A percentile compares a stretch with the other conserved stretches of the same genome.
Evolutionary conservation across 2,113 vertebrate genomes (phyloP).

Genomic region (Lophura nycthemera): DNA sequence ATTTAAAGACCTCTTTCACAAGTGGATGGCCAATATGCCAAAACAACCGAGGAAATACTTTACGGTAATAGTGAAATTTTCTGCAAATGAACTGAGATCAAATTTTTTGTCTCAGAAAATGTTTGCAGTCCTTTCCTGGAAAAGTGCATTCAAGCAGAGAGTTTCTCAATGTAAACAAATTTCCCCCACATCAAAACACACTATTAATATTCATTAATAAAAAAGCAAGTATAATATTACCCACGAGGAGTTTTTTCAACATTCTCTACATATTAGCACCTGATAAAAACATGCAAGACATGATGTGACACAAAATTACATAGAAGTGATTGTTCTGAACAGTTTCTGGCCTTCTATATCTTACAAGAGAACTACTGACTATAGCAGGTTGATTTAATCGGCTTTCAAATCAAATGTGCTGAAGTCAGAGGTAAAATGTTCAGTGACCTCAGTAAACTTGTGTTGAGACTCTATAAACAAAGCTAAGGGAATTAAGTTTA

Average conservation of each 20-base stretch:
- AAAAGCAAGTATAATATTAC: conserved; percentile 11
- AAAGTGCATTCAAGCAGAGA: background rate
- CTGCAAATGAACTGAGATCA: background rate
- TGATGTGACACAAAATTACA: conserved; percentile 14
- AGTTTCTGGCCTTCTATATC: background rate
- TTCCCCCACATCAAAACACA: background rate
- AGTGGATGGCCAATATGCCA: background rate
- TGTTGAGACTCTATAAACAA: background rate
- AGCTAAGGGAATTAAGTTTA: background rate
- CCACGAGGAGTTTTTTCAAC: background rate
- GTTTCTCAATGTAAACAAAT: background rate
- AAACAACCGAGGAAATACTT: background rate
- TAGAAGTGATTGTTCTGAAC: background rate
- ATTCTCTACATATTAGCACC: background rate
- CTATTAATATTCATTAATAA: conserved; percentile 45
- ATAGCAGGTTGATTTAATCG: background rate
- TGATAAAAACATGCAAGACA: conserved; percentile 17
- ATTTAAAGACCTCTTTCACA: background rate
- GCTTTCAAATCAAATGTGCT: background rate
- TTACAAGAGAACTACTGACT: background rate
- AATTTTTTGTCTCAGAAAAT: background rate
- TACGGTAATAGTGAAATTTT: background rate
- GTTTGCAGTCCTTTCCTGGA: background rate
- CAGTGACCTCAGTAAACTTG: background rate
- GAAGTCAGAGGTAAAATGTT: background rate